These are phyloP conservation scores for Liasis olivaceus DNA, from an alignment of 2,797 vertebrate genomes.

Conservation along the genomic window DNA sequence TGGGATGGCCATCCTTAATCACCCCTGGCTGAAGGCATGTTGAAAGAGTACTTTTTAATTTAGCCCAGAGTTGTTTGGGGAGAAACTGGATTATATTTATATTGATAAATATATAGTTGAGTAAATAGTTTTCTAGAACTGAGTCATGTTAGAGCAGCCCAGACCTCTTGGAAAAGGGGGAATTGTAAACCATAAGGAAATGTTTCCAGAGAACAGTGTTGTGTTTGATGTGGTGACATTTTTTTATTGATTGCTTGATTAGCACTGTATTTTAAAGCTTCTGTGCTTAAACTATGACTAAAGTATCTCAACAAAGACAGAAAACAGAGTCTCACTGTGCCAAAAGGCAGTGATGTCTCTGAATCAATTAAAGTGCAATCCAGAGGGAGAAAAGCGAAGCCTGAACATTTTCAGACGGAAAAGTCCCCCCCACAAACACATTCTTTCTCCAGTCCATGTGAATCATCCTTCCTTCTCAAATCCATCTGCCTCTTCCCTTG, in stretches of 20 bases:
- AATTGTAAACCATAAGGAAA: neutral
- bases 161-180: neutral
- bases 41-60: neutral
- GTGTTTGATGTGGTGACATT: neutral
- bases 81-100: neutral
- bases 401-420: neutral
- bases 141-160: neutral
- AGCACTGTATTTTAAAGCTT: neutral
- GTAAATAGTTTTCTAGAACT: neutral
- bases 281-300: neutral
- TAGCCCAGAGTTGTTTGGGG: neutral
- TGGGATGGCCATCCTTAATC: neutral
- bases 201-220: neutral
- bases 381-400: neutral
- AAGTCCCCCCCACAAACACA: neutral
- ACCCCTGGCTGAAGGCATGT: neutral
- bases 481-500: no score
- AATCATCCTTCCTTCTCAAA: neutral
- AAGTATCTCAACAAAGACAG: neutral
- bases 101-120: neutral
- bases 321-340: neutral
- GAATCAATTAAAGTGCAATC: neutral
- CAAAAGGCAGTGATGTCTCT: neutral
- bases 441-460: no score
- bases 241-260: neutral